Evolutionary conservation across 1,140 invertebrate species (phyloP), one percentile per base, ranked within the genome.

Genomic region (Doryteuthis pealeii): DNA sequence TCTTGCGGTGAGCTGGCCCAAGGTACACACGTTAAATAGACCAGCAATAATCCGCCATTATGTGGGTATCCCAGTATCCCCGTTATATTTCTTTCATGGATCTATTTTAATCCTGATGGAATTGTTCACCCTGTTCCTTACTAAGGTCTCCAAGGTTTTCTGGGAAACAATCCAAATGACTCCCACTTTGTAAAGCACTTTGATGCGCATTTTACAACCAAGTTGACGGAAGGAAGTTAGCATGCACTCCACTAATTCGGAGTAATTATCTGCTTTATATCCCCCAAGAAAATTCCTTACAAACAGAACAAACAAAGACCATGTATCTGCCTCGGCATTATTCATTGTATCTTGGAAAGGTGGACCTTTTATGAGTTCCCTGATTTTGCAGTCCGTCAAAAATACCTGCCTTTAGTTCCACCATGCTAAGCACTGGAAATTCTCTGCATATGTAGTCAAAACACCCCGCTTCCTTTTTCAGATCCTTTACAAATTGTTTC

Each of bases 161-260:
- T n/a, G n/a, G n/a, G n/a, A n/a, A n/a, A n/a, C n/a, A n/a, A n/a
- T n/a, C n/a, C n/a, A n/a, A n/a, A n/a, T n/a, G n/a, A n/a, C n/a
- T n/a, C n/a, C n/a, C n/a, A n/a, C n/a, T n/a, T n/a, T n/a, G n/a
- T n/a, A n/a, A n/a, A n/a, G n/a, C n/a, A n/a, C n/a, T n/a, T n/a
- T n/a, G n/a, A n/a, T n/a, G n/a, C n/a, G n/a, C n/a, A n/a, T n/a
- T n/a, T n/a, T n/a, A n/a, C n/a, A n/a, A n/a, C n/a, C n/a, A 49
- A 26, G n/a, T 10, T 32, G 65, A 26, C 31, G 12, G 65, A 12
- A 12, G 65, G 31, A 67, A 67, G n/a, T 12, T 26, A 10, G 10
- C 26, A 67, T 67, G n/a, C n/a, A 15, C n/a, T 67, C 14, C 31
- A 28, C 12, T 67, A 67, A 67, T 67, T 67, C 65, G 26, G 65